phyloP scores from a whole-genome alignment of 2,797 vertebrate species.

The Coreius guichenoti region DNA sequence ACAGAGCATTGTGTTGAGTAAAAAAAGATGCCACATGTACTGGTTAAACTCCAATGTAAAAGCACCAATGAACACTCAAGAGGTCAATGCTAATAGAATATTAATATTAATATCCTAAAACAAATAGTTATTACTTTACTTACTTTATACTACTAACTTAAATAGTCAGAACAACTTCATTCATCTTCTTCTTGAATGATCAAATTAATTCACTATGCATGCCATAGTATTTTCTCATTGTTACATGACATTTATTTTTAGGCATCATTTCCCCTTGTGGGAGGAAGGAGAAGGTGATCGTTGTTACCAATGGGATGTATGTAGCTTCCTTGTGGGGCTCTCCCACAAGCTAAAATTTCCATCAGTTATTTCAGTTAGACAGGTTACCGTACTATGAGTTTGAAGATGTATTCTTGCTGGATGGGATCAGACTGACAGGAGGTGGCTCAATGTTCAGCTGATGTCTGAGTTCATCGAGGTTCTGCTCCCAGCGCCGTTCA shows the following conservation, averaged over 20 bases:
- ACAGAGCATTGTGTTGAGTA: neutral
- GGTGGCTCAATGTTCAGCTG: conserved; percentile 88
- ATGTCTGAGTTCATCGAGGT: conserved; percentile 81
- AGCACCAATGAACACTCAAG: neutral
- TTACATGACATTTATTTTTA: neutral
- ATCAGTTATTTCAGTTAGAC: neutral
- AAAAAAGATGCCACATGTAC: neutral
- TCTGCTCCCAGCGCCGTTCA: conserved; percentile 92
- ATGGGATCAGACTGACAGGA: conserved; percentile 36
- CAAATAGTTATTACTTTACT: neutral
- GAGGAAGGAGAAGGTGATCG: neutral
- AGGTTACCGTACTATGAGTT: neutral
- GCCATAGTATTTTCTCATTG: neutral
- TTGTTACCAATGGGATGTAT: neutral
- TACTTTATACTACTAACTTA: neutral
- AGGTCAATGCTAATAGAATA: neutral
- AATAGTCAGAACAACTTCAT: neutral
- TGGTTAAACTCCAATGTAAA: neutral
- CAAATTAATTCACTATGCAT: neutral
- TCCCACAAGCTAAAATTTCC: neutral
- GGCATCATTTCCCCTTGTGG: neutral
- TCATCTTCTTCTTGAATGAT: neutral
- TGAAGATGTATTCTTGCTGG: conserved; percentile 44
- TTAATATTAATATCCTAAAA: neutral
- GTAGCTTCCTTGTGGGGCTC: neutral